Evolutionary conservation across 1,140 invertebrate genomes (phyloP).

Genomic region (Reticulitermes speratus): DNA sequence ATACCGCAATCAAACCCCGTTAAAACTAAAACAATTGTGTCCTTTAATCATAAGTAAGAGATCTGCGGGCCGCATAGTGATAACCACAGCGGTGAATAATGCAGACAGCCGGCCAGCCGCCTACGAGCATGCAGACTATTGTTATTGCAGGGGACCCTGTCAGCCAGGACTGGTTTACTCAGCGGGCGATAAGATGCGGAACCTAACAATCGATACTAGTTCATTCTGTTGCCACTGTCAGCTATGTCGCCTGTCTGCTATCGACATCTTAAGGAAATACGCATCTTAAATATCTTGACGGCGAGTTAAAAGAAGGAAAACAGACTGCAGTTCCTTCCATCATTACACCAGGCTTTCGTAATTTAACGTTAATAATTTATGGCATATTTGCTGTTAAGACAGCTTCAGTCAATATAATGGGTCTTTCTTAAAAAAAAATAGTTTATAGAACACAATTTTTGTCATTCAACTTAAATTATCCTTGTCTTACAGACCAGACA

Average conservation of each 20-base stretch:
- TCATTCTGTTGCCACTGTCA: neutral
- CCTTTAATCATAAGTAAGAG: neutral
- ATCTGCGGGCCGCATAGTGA: neutral
- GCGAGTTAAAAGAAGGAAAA: neutral
- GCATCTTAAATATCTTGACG: neutral
- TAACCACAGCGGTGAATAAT: neutral
- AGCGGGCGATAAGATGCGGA: neutral
- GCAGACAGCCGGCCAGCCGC: too few species aligned
- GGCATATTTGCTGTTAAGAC: neutral
- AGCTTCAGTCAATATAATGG: neutral
- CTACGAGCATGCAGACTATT: neutral
- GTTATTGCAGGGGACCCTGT: neutral
- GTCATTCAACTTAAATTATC: too few species aligned
- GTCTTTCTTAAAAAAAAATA: neutral
- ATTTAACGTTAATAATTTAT: neutral
- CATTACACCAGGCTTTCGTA: neutral
- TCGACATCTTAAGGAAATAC: neutral
- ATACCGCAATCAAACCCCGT: too few species aligned
- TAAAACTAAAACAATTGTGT: too few species aligned
- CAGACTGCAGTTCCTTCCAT: neutral
- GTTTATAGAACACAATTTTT: neutral
- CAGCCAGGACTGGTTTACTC: neutral
- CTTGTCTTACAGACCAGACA: too few species aligned
- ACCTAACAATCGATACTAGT: neutral
- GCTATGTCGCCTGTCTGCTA: neutral